Conservation (phyloP, 2,113 vertebrate species). For the Mus musculus region DNA sequence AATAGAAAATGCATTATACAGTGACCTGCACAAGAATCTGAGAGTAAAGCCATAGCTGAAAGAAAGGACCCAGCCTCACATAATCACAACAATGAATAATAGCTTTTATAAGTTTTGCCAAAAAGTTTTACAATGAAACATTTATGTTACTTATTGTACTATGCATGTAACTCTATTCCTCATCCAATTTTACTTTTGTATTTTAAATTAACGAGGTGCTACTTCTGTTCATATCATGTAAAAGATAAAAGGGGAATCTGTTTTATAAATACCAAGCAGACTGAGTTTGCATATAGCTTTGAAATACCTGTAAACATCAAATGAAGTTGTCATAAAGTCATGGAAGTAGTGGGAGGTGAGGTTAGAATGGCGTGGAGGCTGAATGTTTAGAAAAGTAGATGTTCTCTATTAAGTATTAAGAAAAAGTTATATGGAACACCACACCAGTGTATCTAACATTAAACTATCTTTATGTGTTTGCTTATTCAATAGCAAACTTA, state of each 20-base stretch:
- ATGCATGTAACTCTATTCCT: background rate
- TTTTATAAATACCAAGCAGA: constrained; percentile 16
- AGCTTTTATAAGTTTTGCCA: background rate
- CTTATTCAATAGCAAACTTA: constrained; percentile 26
- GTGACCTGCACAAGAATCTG: background rate
- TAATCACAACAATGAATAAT: background rate
- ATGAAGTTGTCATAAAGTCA: background rate
- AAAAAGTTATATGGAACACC: background rate
- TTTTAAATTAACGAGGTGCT: constrained; percentile 1
- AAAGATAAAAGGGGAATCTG: background rate
- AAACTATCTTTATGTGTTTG: constrained; percentile 58
- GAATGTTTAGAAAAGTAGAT: constrained; percentile 13
- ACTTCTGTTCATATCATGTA: constrained; percentile 19
- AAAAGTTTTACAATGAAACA: constrained; percentile 28
- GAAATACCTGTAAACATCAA: background rate
- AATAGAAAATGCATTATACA: constrained; percentile 38
- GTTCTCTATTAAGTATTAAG: constrained; percentile 9
- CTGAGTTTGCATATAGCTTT: background rate
- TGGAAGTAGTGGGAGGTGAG: background rate
- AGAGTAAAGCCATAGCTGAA: constrained; percentile 41
- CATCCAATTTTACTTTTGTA: constrained; percentile 50
- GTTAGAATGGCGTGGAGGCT: background rate
- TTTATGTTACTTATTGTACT: background rate
- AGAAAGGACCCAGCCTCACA: background rate
- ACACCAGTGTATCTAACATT: constrained; percentile 38